Evolutionary conservation across 2,888 invertebrate genomes (phyloP).

Genomic region (Drosophila mimetica): DNA sequence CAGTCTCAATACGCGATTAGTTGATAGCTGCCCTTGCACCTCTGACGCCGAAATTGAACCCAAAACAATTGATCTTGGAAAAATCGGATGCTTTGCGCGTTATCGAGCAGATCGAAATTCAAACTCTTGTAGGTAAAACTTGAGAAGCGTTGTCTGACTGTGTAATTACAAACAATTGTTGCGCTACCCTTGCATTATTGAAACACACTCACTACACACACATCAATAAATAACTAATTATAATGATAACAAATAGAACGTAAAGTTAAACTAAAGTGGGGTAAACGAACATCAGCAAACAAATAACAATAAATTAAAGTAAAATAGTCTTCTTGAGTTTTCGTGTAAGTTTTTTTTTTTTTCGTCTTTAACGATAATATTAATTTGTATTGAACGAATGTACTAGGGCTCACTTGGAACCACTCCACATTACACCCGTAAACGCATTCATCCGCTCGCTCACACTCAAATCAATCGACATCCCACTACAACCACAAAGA

Average conservation of each 20-base stretch:
- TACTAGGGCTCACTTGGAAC: conserved; percentile 26
- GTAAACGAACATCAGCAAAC: conserved; percentile 39
- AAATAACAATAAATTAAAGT: conserved; percentile 43
- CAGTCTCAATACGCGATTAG: conserved; percentile 27
- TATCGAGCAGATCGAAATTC: conserved; percentile 19
- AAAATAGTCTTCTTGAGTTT: conserved; percentile 59
- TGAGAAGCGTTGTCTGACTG: conserved; percentile 51
- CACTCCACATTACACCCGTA: conserved; percentile 25
- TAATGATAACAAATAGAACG: conserved; percentile 69
- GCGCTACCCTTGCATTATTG: conserved; percentile 49
- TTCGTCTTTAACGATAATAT: conserved; percentile 38
- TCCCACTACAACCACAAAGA: conserved; percentile 13
- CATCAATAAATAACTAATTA: conserved; percentile 57
- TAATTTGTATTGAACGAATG: conserved; percentile 50
- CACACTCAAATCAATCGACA: conserved; percentile 37
- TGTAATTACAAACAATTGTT: conserved; percentile 50
- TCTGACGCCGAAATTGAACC: conserved; percentile 16
- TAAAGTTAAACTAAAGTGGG: conserved; percentile 47
- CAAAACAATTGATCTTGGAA: conserved; percentile 13
- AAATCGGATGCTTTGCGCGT: conserved; percentile 49
- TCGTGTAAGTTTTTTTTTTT: conserved; percentile 58
- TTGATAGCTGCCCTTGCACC: conserved; percentile 33
- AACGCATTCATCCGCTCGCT: conserved; percentile 25
- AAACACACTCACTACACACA: conserved; percentile 16
- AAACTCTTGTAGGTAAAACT: conserved; percentile 25